Conservation (phyloP, 2,113 vertebrate species). For the Lonchura striata region DNA sequence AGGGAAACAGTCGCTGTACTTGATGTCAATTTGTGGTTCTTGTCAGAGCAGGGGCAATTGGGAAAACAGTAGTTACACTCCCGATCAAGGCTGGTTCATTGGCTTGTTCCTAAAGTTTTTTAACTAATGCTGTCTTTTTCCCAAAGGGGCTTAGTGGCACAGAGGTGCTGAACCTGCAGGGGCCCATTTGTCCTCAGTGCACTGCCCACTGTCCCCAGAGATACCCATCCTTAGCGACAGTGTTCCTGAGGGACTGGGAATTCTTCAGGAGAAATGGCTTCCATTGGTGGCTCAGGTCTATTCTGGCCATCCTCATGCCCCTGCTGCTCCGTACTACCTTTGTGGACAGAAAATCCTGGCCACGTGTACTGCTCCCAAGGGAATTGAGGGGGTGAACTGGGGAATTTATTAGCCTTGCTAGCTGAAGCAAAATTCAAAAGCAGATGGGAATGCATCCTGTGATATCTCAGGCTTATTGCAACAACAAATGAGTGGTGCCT, state of each 20-base stretch:
- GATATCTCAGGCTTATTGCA: neutral
- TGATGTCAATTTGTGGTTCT: neutral
- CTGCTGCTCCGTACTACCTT: neutral
- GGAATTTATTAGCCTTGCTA: neutral
- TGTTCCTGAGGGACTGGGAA: neutral
- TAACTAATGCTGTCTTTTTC: neutral
- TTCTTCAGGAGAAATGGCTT: neutral
- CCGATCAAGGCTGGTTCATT: neutral
- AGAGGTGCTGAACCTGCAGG: neutral
- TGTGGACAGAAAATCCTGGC: neutral
- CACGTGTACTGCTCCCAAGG: neutral
- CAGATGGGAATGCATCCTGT: conserved; percentile 39
- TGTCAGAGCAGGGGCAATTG: neutral
- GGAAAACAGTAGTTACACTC: neutral
- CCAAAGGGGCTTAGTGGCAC: rapidly evolving
- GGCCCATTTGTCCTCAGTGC: too few relatives aligned
- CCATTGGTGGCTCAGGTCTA: rapidly evolving
- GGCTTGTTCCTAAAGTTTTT: neutral
- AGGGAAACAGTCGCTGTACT: neutral
- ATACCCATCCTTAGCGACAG: neutral
- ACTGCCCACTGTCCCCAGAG: neutral
- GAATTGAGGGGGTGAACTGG: neutral
- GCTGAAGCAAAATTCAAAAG: neutral
- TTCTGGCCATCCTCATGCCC: neutral
- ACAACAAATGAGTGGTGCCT: neutral